phyloP scores from a whole-genome alignment of 2,113 vertebrate species.

The Acinonyx jubatus region DNA sequence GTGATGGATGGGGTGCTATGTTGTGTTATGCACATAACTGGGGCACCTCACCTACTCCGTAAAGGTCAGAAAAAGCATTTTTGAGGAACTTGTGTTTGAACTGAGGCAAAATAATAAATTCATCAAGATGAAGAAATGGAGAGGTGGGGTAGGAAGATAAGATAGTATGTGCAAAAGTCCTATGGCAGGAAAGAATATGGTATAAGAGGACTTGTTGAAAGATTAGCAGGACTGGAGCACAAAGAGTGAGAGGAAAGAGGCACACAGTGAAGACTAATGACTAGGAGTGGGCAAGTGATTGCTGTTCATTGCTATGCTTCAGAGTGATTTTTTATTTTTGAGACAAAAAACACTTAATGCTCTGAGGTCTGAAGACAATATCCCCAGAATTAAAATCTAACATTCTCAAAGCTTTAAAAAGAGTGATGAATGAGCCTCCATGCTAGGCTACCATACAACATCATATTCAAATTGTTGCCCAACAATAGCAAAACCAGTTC shows the following conservation, averaged over 20 bases:
- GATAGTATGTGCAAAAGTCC: not conserved
- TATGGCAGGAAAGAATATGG: not conserved
- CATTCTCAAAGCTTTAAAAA: conserved; percentile 15
- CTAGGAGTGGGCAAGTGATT: not conserved
- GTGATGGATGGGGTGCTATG: not conserved
- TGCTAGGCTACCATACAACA: not conserved
- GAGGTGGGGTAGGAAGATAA: not conserved
- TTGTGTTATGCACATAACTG: not conserved
- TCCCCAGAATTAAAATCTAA: not conserved
- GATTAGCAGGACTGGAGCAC: not conserved
- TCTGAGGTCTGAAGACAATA: not conserved
- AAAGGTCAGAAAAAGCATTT: conserved; percentile 13
- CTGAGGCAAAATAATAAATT: not conserved
- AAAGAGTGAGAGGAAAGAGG: not conserved
- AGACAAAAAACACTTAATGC: not conserved
- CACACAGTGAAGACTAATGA: not conserved
- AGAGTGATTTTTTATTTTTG: not conserved
- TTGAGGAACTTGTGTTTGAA: conserved; percentile 36
- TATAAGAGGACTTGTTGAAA: not conserved
- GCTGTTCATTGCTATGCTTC: not conserved
- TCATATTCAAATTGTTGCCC: conserved; percentile 42
- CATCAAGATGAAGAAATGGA: not conserved
- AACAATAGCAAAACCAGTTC: conserved; percentile 62
- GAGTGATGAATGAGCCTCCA: not conserved
- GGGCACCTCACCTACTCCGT: not conserved